phyloP scores from a whole-genome alignment of 2,113 vertebrate species.

The Spermophilus dauricus region DNA sequence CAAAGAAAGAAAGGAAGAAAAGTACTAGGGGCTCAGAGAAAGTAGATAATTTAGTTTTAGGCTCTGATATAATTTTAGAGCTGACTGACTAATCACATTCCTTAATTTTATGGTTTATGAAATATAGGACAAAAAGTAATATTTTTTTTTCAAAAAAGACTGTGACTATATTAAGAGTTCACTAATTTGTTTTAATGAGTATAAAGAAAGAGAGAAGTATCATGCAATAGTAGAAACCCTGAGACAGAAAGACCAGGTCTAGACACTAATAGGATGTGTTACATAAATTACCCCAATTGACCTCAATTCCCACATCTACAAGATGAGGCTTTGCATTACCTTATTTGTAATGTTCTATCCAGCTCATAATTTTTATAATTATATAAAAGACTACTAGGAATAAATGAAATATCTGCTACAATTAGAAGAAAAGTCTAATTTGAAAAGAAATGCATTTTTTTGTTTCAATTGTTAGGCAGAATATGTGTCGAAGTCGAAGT shows the following conservation, averaged over 20 bases:
- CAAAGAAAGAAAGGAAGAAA: neutral
- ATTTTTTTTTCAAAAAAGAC: neutral
- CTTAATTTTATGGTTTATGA: conserved; percentile 13
- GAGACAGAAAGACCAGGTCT: neutral
- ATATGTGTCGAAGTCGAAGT: neutral
- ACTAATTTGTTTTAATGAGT: neutral
- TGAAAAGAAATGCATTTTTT: neutral
- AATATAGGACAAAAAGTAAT: neutral
- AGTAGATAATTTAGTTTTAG: neutral
- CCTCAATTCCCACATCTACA: neutral
- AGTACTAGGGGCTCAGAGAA: neutral
- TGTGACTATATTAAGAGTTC: neutral
- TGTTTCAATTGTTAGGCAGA: neutral
- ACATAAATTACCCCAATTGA: neutral
- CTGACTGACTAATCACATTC: neutral
- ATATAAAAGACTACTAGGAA: neutral
- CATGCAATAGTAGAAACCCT: neutral
- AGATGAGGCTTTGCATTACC: neutral
- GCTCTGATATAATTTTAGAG: neutral
- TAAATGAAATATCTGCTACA: neutral
- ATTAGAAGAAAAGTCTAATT: conserved; percentile 36
- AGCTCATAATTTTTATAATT: conserved; percentile 9
- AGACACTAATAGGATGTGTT: neutral
- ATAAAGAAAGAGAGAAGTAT: neutral
- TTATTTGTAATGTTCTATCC: neutral